Evolutionary conservation across 2,888 invertebrate genomes (phyloP).

Genomic region (Cephonodes hylas): DNA sequence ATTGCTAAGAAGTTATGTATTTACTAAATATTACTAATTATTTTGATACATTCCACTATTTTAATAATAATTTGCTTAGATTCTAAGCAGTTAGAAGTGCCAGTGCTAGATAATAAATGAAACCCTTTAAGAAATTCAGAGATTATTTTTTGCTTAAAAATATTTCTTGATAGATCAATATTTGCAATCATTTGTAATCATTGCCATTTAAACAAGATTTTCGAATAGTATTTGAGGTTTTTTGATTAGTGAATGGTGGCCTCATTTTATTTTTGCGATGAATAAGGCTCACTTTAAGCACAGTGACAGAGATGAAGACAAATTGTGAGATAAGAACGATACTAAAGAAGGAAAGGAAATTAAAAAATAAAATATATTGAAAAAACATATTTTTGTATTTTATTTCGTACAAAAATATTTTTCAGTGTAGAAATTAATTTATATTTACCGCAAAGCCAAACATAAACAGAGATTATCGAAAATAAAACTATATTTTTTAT

Average conservation of each 20-base stretch:
- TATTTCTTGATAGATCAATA: background rate
- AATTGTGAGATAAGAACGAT: background rate
- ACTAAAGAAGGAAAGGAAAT: background rate
- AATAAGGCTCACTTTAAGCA: conserved; percentile 18
- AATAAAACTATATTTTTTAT: too few species aligned
- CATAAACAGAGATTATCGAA: too few species aligned
- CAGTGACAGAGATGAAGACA: background rate
- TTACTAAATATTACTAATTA: conserved; percentile 11
- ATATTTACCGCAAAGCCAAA: too few species aligned
- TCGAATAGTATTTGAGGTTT: background rate
- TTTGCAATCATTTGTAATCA: background rate
- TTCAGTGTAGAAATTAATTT: too few species aligned
- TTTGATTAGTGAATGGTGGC: conserved; percentile 13
- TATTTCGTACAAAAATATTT: too few species aligned
- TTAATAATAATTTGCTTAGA: conserved; percentile 6
- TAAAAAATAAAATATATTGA: background rate
- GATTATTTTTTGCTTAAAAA: background rate
- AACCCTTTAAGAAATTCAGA: background rate
- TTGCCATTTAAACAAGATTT: background rate
- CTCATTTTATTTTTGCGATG: conserved; percentile 29
- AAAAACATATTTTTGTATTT: background rate
- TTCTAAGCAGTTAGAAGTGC: background rate
- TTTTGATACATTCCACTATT: conserved; percentile 23
- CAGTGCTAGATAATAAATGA: background rate
- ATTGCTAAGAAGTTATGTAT: background rate